Base-by-base conservation (phyloP, 2,888 invertebrate genomes). In the Barypeithes pellucidus region DNA sequence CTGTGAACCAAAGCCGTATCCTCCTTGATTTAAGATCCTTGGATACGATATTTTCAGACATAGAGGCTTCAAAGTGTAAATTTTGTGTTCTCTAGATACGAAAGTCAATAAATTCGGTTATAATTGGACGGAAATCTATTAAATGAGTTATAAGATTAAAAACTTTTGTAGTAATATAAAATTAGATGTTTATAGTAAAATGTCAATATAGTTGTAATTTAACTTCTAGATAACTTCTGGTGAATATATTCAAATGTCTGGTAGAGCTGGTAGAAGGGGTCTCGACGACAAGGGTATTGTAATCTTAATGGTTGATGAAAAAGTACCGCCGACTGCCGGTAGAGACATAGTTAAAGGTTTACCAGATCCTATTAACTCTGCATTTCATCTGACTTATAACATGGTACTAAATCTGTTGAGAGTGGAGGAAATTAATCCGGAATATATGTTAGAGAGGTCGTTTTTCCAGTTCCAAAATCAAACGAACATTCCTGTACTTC, bases 391-490 rank as follows among this genome's bases (percentile, higher is more conserved):
- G 73, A 99, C 99, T 0, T 99, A 99, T 86, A 99, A 99, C 85
- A 99, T 99, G 99, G 98, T 99, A 3, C 87, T 98, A 69, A 94
- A 99, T 91, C 88, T 99, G 77, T 88, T 99, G 77, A 88, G 99
- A 78, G 99, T 99, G 0, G 99, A 99, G 86, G 99, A 98, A 88
- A 98, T 99, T 67, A 99, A 99, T 88, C 99, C 99, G 0, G 98
- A 99, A 85, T 99, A 97, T 84, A 99, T 99, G 97, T 88, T 99
- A 83, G 98, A 99, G 83, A 89, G 98, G 76, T 98, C 98, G 79
- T 99, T 99, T 88, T 98, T 93, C 87, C 99, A 99, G 87, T 99
- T 99, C 84, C 99, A 99, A 88, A 99, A 99, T 87, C 98, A 98
- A 87, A 92, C 97, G 0, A 91, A 94, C 14, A 96, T 99, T 81